Percentiles rank a stretch among this genome's conserved stretches.
These are phyloP conservation scores for Tipula lateralis DNA, from an alignment of 2,888 invertebrate genomes.

Conservation along the genomic window DNA sequence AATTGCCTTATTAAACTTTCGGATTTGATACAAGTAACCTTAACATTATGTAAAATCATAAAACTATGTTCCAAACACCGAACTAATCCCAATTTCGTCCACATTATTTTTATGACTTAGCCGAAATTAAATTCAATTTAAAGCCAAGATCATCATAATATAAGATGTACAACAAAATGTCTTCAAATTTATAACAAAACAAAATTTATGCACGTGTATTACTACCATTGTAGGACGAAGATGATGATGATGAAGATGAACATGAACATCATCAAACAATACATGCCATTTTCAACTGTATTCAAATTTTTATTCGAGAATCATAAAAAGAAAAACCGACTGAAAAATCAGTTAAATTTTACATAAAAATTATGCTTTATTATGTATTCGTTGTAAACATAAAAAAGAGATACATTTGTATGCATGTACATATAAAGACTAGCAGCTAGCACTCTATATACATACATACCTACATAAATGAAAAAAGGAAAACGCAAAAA, in stretches of 20 bases:
- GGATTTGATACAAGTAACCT: too few relatives aligned
- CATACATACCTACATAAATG: too few relatives aligned
- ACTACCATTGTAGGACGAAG: background rate
- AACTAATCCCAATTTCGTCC: too few relatives aligned
- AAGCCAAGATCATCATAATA: background rate
- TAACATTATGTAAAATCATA: too few relatives aligned
- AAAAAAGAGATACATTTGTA: background rate
- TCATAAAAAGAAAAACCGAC: background rate
- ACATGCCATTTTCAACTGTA: constrained; percentile 11
- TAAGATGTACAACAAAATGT: background rate
- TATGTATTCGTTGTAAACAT: background rate
- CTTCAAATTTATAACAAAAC: background rate
- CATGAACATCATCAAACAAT: background rate
- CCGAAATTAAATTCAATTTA: background rate
- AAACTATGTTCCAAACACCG: too few relatives aligned
- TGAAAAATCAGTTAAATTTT: constrained; percentile 19
- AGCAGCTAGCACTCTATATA: too few relatives aligned
- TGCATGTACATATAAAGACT: too few relatives aligned
- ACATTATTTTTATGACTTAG: background rate
- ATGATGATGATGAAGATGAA: background rate
- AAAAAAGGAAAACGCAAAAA: background rate
- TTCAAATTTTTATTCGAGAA: constrained; percentile 1
- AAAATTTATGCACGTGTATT: background rate
- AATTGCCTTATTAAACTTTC: too few relatives aligned
- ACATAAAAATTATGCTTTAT: constrained; percentile 16